A percentile compares a stretch with the other conserved stretches of the same genome.
These are phyloP conservation scores for Nymphalis urticae DNA, from an alignment of 2,888 invertebrate species.

Conservation along the genomic window DNA sequence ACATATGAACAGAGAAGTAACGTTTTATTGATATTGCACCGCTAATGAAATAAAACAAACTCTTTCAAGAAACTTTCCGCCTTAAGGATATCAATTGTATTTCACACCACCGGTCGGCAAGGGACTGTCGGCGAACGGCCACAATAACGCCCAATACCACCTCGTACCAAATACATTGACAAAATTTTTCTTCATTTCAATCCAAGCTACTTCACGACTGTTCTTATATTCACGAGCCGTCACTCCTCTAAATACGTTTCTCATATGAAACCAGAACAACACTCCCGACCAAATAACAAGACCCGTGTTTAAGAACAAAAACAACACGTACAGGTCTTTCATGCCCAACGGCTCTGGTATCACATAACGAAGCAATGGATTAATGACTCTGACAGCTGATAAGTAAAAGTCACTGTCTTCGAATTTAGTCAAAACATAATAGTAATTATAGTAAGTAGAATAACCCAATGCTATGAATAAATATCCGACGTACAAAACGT, in stretches of 20 bases:
- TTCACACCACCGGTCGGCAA: conserved; percentile 40
- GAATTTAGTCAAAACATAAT: conserved; percentile 78
- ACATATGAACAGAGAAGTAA: too few species aligned
- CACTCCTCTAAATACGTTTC: conserved; percentile 76
- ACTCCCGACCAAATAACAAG: conserved; percentile 50
- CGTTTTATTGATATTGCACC: too few species aligned
- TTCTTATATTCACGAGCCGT: conserved; percentile 70
- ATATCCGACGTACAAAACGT: conserved; percentile 86
- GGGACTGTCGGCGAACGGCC: conserved; percentile 56
- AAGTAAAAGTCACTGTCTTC: conserved; percentile 46
- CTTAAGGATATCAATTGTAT: background rate
- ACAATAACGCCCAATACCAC: conserved; percentile 59
- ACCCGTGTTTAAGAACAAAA: conserved; percentile 50
- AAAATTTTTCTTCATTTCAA: conserved; percentile 86
- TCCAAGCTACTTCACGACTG: conserved; percentile 78
- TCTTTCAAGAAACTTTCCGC: background rate
- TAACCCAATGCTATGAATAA: conserved; percentile 85
- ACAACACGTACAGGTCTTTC: conserved; percentile 52
- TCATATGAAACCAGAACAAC: conserved; percentile 60
- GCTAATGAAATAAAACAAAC: background rate
- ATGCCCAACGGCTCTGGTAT: conserved; percentile 45
- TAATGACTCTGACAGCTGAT: conserved; percentile 48
- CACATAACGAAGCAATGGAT: conserved; percentile 50
- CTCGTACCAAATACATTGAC: conserved; percentile 73
- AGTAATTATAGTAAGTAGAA: conserved; percentile 84